A percentile compares a stretch with the other conserved stretches of the same genome.
phyloP scores from a whole-genome alignment of 2,888 invertebrate genomes.

The Aproaerema taeniolella region DNA sequence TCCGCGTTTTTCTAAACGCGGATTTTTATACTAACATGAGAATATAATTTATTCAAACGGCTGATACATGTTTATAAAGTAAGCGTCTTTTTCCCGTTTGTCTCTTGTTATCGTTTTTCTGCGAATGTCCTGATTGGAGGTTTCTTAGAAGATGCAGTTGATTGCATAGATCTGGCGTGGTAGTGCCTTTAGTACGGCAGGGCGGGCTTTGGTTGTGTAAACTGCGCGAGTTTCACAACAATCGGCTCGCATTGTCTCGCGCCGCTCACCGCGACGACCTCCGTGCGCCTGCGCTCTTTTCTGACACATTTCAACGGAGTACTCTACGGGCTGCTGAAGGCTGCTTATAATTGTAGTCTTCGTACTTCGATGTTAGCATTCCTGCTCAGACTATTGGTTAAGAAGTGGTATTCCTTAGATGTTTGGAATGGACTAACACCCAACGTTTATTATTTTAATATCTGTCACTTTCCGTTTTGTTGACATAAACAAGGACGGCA shows the following conservation, averaged over 20 bases:
- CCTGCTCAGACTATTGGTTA: too few species aligned
- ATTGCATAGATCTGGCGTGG: background rate
- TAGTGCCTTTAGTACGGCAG: background rate
- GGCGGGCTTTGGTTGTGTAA: conserved; percentile 49
- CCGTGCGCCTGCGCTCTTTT: conserved; percentile 48
- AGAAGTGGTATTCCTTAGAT: background rate
- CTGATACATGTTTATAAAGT: too few species aligned
- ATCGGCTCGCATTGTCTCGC: conserved; percentile 72
- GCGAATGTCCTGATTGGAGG: too few species aligned
- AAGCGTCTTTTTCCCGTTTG: too few species aligned
- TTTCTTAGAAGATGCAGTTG: too few species aligned
- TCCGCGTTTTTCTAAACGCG: too few species aligned
- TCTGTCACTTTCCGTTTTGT: too few species aligned
- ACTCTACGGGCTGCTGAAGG: conserved; percentile 4
- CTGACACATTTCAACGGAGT: conserved; percentile 42
- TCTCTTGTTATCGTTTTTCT: too few species aligned
- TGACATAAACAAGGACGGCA: too few species aligned
- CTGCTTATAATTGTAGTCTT: background rate
- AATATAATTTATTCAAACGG: too few species aligned
- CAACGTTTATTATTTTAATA: background rate
- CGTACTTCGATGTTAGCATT: background rate
- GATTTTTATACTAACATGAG: too few species aligned
- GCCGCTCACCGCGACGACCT: conserved; percentile 73
- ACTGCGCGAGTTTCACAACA: conserved; percentile 67
- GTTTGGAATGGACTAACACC: background rate